Base-by-base conservation (phyloP, 2,888 invertebrate species). In the Sarcophaga variegata region DNA sequence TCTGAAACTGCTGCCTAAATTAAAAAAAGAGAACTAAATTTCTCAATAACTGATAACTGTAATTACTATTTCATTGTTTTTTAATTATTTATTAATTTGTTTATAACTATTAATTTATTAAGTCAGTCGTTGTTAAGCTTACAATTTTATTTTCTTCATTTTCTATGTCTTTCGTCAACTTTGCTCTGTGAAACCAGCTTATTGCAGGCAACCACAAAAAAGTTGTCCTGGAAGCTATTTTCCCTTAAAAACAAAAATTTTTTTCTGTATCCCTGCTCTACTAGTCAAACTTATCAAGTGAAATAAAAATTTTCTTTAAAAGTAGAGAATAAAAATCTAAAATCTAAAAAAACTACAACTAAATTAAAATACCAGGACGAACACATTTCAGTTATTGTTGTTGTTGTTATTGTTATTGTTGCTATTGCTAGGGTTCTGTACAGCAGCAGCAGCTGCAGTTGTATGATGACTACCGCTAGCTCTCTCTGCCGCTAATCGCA, bases 41-140 rank as follows among this genome's bases (percentile, higher is more conserved):
- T 10, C 37, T 37, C 37, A 2, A 37, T 10, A 37, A 37, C 37
- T 10, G 37, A 37, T 37, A 37, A 37, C 37, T 37, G 8, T 37
- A 37, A 37, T 37, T 37, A 10, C 37, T 37, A 37, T 37, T 37
- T 37, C 37, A 37, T 2, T 37, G 17, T 54, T 4, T 54, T 54
- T 4, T n/a, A 22, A 60, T 5, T 74, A 75, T 49, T 74, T 67
- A 27, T n/a, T 54, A 25, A 22, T 49, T 59, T 63, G 45, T 49
- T 54, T 62, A 63, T 60, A 67, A 59, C 69, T 85, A 81, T 75
- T 54, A 74, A 74, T 37, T 54, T 54, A 54, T 74, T 83, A 87
- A 79, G 79, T 87, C 87, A 87, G 87, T 87, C 87, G 66, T 85
- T 76, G 64, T 81, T 85, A 76, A 71, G 66, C 66, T 81, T 76